These are phyloP conservation scores for Scolopax mira DNA, from an alignment of 2,113 vertebrate genomes.

Conservation along the genomic window DNA sequence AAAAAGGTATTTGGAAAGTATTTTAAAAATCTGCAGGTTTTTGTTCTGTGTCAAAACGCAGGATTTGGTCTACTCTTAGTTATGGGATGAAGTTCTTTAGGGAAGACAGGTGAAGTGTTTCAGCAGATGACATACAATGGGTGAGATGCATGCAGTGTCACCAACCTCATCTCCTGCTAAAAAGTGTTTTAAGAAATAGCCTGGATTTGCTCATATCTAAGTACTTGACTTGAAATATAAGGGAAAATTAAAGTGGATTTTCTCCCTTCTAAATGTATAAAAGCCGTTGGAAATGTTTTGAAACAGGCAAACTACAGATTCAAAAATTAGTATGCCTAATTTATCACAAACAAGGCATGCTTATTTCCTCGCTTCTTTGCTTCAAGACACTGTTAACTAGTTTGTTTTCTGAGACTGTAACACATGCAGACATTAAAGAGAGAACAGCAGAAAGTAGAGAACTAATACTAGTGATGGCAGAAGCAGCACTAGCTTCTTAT, in stretches of 20 bases:
- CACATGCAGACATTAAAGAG: not conserved
- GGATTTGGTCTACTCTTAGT: not conserved
- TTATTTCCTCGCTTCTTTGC: not conserved
- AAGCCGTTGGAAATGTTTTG: not conserved
- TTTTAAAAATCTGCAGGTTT: not conserved
- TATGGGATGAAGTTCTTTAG: not conserved
- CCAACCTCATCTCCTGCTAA: not conserved
- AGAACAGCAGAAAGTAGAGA: not conserved
- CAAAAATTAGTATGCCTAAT: not conserved
- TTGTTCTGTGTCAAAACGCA: not conserved
- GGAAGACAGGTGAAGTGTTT: not conserved
- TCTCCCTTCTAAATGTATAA: not conserved
- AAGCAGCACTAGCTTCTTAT: conserved; percentile 1
- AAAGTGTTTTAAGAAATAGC: conserved; percentile 9
- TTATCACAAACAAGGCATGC: not conserved
- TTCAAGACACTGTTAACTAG: not conserved
- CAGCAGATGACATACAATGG: not conserved
- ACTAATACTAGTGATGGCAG: not conserved
- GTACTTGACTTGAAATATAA: conserved; percentile 8
- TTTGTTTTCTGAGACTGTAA: not conserved
- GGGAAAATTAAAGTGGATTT: not conserved
- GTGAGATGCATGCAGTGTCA: not conserved
- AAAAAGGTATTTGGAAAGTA: not conserved
- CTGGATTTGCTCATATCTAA: conserved; percentile 2
- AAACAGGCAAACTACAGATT: not conserved